Evolutionary conservation across 2,113 vertebrate species (phyloP).

Genomic region (Cygnus buccinator): DNA sequence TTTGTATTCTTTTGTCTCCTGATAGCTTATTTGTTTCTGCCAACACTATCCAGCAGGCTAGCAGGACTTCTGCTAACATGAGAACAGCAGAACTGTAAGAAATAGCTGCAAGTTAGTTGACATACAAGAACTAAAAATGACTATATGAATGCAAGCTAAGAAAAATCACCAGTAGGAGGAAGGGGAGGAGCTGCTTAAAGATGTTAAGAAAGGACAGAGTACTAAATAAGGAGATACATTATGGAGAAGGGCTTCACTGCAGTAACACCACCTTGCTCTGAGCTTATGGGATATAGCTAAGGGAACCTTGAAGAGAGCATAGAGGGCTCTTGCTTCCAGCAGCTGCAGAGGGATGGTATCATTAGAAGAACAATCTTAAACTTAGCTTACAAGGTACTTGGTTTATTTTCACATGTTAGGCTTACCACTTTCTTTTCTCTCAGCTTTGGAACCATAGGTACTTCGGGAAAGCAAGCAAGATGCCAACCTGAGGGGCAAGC

Average conservation of each 20-base stretch:
- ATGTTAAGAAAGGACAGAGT: background rate
- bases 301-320: background rate
- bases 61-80: background rate
- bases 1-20: background rate
- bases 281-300: background rate
- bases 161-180: background rate
- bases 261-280: background rate
- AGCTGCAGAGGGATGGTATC: background rate
- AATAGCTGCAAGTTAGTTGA: background rate
- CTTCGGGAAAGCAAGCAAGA: background rate
- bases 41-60: background rate
- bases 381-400: background rate
- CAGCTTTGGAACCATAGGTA: background rate
- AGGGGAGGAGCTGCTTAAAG: background rate
- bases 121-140: background rate
- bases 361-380: background rate
- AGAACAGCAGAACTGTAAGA: background rate
- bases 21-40: background rate
- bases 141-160: background rate
- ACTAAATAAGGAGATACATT: background rate
- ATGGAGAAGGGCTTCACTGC: background rate
- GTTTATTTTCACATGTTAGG: background rate
- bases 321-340: background rate
- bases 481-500: background rate
- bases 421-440: background rate